Evolutionary conservation across 2,888 invertebrate species (phyloP).

Genomic region (Pemphredon lugubris): DNA sequence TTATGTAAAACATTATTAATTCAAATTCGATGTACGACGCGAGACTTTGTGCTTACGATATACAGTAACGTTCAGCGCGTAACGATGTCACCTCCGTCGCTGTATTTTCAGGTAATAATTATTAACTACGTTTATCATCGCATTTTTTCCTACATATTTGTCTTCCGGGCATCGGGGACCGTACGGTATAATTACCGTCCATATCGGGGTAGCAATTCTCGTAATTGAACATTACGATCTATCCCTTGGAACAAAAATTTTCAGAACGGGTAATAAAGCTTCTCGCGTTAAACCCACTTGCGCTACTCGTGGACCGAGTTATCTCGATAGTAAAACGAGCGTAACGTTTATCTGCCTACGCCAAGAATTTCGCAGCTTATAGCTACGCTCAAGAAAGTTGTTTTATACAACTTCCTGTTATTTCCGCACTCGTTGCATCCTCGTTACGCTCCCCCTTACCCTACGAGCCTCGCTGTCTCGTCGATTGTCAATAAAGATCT

Average conservation of each 20-base stretch:
- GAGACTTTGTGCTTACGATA: too few species aligned
- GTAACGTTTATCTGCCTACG: slow-evolving; percentile 59
- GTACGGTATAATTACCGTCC: slow-evolving; percentile 25
- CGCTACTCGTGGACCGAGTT: slow-evolving; percentile 32
- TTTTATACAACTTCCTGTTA: slow-evolving; percentile 56
- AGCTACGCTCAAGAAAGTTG: slow-evolving; percentile 7
- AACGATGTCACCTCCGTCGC: background rate
- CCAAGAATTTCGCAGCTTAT: slow-evolving; percentile 44
- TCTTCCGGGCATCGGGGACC: background rate
- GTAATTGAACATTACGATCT: slow-evolving; percentile 38
- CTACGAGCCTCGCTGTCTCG: slow-evolving; percentile 36
- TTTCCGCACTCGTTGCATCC: slow-evolving; percentile 48
- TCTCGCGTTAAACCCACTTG: slow-evolving; percentile 41
- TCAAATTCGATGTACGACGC: too few species aligned
- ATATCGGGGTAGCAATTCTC: slow-evolving; percentile 23
- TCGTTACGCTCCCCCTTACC: slow-evolving; percentile 40
- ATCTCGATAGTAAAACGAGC: slow-evolving; percentile 50
- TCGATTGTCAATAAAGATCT: slow-evolving; percentile 56
- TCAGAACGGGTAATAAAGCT: slow-evolving; percentile 43
- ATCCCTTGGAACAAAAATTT: slow-evolving; percentile 14
- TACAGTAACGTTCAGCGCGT: background rate
- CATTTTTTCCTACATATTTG: background rate
- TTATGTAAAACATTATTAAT: too few species aligned
- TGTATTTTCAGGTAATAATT: background rate
- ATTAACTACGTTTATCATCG: background rate